These are phyloP conservation scores for Temnothorax curvispinosus DNA, from an alignment of 1,140 invertebrate species.

Conservation along the genomic window DNA sequence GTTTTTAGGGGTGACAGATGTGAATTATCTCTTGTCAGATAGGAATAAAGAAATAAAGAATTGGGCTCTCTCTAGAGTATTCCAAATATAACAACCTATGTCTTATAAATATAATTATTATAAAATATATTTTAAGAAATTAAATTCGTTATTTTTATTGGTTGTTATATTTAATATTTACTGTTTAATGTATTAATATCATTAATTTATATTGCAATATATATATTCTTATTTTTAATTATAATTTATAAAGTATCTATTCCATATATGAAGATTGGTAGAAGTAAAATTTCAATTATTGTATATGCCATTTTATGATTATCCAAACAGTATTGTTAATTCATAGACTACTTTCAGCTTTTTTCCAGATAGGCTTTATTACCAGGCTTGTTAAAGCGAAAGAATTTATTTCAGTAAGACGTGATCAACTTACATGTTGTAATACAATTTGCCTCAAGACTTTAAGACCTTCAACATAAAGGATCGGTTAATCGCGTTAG, in stretches of 20 bases:
- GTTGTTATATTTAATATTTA: not conserved
- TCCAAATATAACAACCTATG: not conserved
- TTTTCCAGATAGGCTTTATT: not conserved
- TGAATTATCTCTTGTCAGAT: constrained; percentile 5
- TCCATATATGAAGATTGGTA: too few relatives aligned
- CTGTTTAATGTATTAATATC: not conserved
- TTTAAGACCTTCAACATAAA: constrained; percentile 45
- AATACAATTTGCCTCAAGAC: constrained; percentile 46
- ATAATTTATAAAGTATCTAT: too few relatives aligned
- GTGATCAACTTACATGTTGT: constrained; percentile 17
- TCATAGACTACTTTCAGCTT: not conserved
- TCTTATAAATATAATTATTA: not conserved
- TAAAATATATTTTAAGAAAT: not conserved
- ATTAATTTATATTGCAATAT: too few relatives aligned
- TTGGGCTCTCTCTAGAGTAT: not conserved
- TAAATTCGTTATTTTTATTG: not conserved
- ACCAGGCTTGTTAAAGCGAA: constrained; percentile 1
- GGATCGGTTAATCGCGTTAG: constrained; percentile 49
- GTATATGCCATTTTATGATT: not conserved
- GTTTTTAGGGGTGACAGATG: not conserved
- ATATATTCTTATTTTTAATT: not conserved
- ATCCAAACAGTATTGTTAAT: not conserved
- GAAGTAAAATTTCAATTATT: too few relatives aligned
- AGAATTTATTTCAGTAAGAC: constrained; percentile 33
- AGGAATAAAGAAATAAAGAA: not conserved